These are phyloP conservation scores for Platynereis dumerilii DNA, from an alignment of 2,888 invertebrate species.

Conservation along the genomic window DNA sequence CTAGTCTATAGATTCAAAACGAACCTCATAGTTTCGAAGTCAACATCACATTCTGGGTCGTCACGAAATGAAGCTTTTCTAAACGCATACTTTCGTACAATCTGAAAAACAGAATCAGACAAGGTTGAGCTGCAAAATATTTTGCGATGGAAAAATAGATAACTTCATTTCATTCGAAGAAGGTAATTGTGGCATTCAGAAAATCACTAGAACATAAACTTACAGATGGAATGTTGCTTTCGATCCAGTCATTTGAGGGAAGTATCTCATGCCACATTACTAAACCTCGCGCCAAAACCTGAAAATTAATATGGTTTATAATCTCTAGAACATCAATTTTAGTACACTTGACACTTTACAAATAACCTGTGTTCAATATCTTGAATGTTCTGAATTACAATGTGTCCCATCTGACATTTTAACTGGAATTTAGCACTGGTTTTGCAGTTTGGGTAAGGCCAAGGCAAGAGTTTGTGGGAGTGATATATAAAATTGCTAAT, in stretches of 20 bases:
- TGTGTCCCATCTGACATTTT: too few species aligned
- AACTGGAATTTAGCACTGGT: too few species aligned
- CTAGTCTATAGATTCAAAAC: background rate
- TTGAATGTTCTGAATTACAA: too few species aligned
- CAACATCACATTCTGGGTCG: conserved; percentile 68
- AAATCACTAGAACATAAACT: background rate
- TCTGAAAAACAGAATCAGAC: too few species aligned
- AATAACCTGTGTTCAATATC: background rate
- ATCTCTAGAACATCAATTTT: background rate
- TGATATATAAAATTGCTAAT: too few species aligned
- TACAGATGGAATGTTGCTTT: conserved; percentile 57
- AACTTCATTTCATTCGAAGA: background rate
- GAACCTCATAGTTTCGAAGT: conserved; percentile 92
- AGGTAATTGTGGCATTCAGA: too few species aligned
- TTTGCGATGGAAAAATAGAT: background rate
- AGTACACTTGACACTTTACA: conserved; percentile 3
- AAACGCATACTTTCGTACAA: conserved; percentile 77
- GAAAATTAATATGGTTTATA: conserved; percentile 15
- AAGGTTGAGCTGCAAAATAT: too few species aligned
- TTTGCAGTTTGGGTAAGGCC: too few species aligned
- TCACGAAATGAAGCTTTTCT: conserved; percentile 66
- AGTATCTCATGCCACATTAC: conserved; percentile 88
- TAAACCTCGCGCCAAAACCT: conserved; percentile 70
- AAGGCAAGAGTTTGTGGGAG: too few species aligned
- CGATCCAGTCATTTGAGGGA: conserved; percentile 80